Evolutionary conservation across 2,113 vertebrate species (phyloP), one percentile per base, ranked within the genome.

Genomic region (Helogale parvula): DNA sequence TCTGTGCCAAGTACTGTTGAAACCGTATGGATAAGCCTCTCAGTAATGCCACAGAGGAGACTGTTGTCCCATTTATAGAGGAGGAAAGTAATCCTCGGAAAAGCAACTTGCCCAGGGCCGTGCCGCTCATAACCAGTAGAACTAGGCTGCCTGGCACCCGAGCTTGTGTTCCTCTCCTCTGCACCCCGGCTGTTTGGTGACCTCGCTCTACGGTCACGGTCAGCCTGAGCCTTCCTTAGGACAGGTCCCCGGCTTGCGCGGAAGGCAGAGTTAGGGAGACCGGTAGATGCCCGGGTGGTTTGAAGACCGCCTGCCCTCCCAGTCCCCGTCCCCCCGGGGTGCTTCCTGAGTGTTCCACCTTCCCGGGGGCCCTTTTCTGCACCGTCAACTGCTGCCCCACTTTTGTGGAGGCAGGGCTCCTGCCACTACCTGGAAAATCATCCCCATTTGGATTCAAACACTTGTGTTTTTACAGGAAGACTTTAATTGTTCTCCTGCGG

Each of bases 11-110:
- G 19, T 90, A 2, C 77, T 82, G 4, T 66, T 89, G 47, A 79
- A 93, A 86, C 3, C 5, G 47, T 35, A 72, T 21, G 65, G n/a
- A n/a, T 96, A 92, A 96, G 66, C 54, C 21, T 86, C 29, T 83
- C 47, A 47, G 63, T 79, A 94, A 57, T 72, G 31, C 38, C 29
- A 15, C 57, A 81, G 47, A 71, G 76, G 31, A 68, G 45, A 86
- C 38, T 16, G 0, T 14, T 95, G 83, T 81, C 89, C 33, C 57
- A 19, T 93, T 82, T 82, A 66, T 31, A 80, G 69, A 45, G 54
- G 16, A 76, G 95, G 80, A 96, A 79, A 52, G 25, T 69, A 47
- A 50, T 88, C 80, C 72, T 65, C 71, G 72, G 57, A 76, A 71
- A 91, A 82, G 35, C 25, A 33, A 41, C 69, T 65, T 66, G 10